Percentiles rank a stretch among this genome's conserved stretches.
Evolutionary conservation across 1,140 invertebrate genomes (phyloP).

Genomic region (Metopolophium dirhodum): DNA sequence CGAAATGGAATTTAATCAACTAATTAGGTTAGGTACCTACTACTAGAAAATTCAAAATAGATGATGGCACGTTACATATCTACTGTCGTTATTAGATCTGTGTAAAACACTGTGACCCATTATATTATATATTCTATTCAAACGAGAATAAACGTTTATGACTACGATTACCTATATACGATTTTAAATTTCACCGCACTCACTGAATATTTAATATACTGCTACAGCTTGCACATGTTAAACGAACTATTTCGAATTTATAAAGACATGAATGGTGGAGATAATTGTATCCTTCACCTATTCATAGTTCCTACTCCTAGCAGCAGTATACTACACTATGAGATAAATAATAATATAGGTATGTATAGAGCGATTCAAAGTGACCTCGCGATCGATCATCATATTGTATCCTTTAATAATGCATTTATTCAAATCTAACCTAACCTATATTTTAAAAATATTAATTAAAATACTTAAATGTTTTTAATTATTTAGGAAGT

Average conservation of each 20-base stretch:
- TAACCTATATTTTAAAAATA: too few species aligned
- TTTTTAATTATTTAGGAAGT: too few species aligned
- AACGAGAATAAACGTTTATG: background rate
- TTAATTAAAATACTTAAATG: too few species aligned
- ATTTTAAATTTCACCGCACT: background rate
- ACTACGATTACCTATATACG: too few species aligned
- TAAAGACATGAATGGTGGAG: background rate
- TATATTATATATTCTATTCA: background rate
- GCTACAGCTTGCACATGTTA: too few species aligned
- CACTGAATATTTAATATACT: too few species aligned
- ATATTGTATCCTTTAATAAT: background rate
- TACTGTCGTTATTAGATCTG: background rate
- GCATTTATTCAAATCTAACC: background rate
- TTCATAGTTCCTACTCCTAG: background rate
- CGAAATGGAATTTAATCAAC: slow-evolving; percentile 6
- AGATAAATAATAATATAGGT: background rate
- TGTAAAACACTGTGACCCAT: background rate
- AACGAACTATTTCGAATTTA: background rate
- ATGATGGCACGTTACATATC: background rate
- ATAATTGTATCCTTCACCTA: background rate
- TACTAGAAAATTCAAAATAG: background rate
- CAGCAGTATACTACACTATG: background rate
- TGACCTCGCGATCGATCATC: background rate
- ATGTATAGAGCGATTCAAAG: background rate
- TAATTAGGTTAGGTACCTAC: background rate